Evolutionary conservation across 2,797 vertebrate species (phyloP).

Genomic region (Pipistrellus pipistrellus): DNA sequence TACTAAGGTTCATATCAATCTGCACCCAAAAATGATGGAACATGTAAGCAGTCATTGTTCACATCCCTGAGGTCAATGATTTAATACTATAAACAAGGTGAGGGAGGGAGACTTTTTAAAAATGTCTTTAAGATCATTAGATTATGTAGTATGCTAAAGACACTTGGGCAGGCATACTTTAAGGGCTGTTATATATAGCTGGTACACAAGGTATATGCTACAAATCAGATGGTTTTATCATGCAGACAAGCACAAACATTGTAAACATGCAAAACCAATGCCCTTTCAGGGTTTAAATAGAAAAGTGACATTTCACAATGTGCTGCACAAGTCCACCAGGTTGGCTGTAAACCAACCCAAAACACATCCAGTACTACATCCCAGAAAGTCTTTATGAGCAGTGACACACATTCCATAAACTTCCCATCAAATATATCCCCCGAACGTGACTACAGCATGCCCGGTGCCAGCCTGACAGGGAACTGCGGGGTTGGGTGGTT

Average conservation of each 20-base stretch:
- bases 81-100: not conserved
- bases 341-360: slow-evolving; percentile 57
- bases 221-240: slow-evolving; percentile 17
- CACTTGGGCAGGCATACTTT: not conserved
- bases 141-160: not conserved
- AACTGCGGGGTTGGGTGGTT: not conserved
- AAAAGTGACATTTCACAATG: slow-evolving; percentile 72
- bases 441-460: slow-evolving; percentile 11
- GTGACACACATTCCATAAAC: slow-evolving; percentile 36
- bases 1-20: slow-evolving; percentile 45
- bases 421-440: not conserved
- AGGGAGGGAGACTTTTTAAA: not conserved
- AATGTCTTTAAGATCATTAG: not conserved
- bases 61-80: not conserved
- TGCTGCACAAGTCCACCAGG: slow-evolving; percentile 52
- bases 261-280: slow-evolving; percentile 49
- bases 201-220: not conserved
- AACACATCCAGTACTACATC: slow-evolving; percentile 45
- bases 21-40: not conserved
- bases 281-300: slow-evolving; percentile 64
- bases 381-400: slow-evolving; percentile 58
- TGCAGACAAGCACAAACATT: slow-evolving; percentile 5
- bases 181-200: slow-evolving; percentile 26
- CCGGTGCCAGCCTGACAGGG: not conserved
- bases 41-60: not conserved